Evolutionary conservation across 2,113 vertebrate genomes (phyloP), one percentile per base, ranked within the genome.

Genomic region (Cnemophilus loriae): DNA sequence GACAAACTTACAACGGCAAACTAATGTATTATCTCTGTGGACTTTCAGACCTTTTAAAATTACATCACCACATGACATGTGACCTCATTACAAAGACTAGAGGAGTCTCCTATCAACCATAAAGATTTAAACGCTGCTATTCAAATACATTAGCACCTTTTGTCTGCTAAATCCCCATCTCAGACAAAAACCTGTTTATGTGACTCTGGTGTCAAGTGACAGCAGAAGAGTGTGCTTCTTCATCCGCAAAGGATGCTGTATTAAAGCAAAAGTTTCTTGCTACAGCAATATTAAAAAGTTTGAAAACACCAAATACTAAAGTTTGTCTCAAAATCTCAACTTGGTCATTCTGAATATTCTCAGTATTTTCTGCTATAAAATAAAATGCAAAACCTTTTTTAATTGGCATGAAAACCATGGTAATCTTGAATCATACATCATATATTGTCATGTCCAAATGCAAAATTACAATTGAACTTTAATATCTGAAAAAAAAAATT

Each of bases 41-140:
- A 52, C 52, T 68, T 86, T 67, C 61, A 86, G 46, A 70, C 83
- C 49, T 89, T 79, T 91, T 47, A 24, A 83, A 93, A 92, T 95
- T 83, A 86, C 83, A 95, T 89, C 93, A 91, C 79, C 60, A 14
- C 47, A 53, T 55, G 65, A 85, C 73, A 63, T 52, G 46, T 92
- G 80, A 93, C 87, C 92, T 96, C 47, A 17, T 60, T 69, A 85
- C 63, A 73, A 89, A 87, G 89, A 64, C 77, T 92, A 22, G 69
- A 92, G 32, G 60, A 78, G 32, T 63, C 49, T 95, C 55, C 84
- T 77, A 73, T 78, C 83, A 90, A 33, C 52, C 74, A 50, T 80
- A 57, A 93, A 94, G 63, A 81, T 84, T 74, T 87, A 70, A 70
- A 71, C 0, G 3, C 85, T 46, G 14, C 76, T 63, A 71, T 60